phyloP scores from a whole-genome alignment of 2,888 invertebrate genomes.

The Netelia melanura region DNA sequence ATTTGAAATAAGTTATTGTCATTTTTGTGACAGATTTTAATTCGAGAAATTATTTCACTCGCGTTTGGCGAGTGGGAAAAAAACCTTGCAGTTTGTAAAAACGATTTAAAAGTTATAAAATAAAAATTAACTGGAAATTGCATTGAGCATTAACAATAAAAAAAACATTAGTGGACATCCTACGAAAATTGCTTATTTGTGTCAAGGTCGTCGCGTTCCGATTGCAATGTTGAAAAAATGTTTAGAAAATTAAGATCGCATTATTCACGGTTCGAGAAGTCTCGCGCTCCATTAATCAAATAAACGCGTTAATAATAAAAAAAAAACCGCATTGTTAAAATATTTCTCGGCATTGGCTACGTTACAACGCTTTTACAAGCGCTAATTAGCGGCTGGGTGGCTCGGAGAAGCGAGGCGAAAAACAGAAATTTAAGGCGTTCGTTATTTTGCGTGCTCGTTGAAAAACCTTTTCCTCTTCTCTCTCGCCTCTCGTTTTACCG shows the following conservation, averaged over 20 bases:
- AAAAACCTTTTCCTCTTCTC: slow-evolving; percentile 10
- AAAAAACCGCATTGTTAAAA: slow-evolving; percentile 27
- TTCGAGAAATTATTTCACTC: too few species aligned
- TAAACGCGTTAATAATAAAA: slow-evolving; percentile 1
- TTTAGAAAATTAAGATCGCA: background rate
- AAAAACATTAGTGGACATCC: too few species aligned
- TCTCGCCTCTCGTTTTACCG: background rate
- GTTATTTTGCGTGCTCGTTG: slow-evolving; percentile 45
- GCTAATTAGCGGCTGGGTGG: slow-evolving; percentile 53
- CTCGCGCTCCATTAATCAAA: background rate
- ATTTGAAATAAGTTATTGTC: too few species aligned
- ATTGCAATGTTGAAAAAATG: background rate
- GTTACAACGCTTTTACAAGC: slow-evolving; percentile 39
- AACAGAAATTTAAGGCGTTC: slow-evolving; percentile 58
- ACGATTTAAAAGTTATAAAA: too few species aligned
- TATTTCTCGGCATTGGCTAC: slow-evolving; percentile 4
- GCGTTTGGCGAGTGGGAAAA: too few species aligned
- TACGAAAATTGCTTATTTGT: too few species aligned
- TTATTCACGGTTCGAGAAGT: background rate
- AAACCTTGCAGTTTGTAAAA: too few species aligned
- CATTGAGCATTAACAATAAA: too few species aligned
- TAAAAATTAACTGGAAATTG: too few species aligned
- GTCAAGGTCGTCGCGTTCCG: too few species aligned
- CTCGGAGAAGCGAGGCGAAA: slow-evolving; percentile 12
- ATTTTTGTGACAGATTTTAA: too few species aligned